phyloP scores from a whole-genome alignment of 1,140 invertebrate species.

The Trichonephila clavipes region DNA sequence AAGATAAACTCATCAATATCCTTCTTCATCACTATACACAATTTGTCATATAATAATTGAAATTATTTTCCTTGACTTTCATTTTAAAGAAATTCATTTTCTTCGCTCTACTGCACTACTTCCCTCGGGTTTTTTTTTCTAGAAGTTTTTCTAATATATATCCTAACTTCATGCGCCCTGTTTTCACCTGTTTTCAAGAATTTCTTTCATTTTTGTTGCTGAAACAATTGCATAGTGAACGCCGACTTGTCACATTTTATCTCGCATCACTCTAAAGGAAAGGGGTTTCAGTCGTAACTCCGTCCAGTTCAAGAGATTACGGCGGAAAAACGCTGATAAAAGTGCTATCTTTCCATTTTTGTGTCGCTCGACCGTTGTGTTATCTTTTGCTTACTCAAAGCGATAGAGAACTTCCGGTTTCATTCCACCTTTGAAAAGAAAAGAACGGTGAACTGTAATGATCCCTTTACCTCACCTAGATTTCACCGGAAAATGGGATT shows the following conservation, averaged over 20 bases:
- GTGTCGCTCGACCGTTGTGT: slow-evolving; percentile 11
- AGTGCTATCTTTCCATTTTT: slow-evolving; percentile 27
- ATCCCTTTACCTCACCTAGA: slow-evolving; percentile 6
- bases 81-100: too few species aligned
- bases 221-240: neutral
- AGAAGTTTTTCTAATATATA: too few species aligned
- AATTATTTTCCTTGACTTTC: too few species aligned
- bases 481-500: neutral
- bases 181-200: neutral
- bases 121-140: too few species aligned
- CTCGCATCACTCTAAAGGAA: neutral
- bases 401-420: slow-evolving; percentile 10
- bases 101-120: too few species aligned
- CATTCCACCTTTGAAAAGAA: neutral
- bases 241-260: slow-evolving; percentile 29
- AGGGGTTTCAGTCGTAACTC: slow-evolving; percentile 4
- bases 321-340: neutral
- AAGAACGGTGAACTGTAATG: neutral
- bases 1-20: too few species aligned
- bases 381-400: slow-evolving; percentile 32
- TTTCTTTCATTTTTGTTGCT: neutral
- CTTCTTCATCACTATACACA: too few species aligned
- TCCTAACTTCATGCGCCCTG: neutral
- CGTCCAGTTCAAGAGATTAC: neutral
- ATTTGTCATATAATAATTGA: too few species aligned